Conservation (phyloP, 1,140 invertebrate genomes). For the Acromyrmex charruanus region DNA sequence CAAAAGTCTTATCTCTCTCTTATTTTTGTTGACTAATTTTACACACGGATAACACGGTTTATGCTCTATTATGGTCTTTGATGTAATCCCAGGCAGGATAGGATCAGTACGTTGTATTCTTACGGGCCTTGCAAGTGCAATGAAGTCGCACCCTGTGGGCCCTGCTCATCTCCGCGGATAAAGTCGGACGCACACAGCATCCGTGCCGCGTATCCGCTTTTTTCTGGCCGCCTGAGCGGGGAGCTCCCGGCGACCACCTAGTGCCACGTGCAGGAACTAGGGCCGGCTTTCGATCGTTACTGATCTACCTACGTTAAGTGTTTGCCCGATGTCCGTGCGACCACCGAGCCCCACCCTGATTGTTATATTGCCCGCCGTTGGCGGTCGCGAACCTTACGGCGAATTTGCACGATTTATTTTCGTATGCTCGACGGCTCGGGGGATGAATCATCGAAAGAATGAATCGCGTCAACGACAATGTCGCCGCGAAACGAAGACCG, state of each 20-base stretch:
- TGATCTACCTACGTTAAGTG: slow-evolving; percentile 78
- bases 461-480: slow-evolving; percentile 4
- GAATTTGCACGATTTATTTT: slow-evolving; percentile 39
- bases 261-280: slow-evolving; percentile 77
- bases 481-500: background rate
- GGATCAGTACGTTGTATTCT: background rate
- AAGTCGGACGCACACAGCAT: slow-evolving; percentile 57
- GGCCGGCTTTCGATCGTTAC: slow-evolving; percentile 77
- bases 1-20: too few relatives aligned
- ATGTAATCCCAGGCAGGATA: background rate
- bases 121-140: background rate
- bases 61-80: too few relatives aligned
- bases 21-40: too few relatives aligned
- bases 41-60: too few relatives aligned
- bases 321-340: slow-evolving; percentile 72
- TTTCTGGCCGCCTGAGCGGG: slow-evolving; percentile 53
- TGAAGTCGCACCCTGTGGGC: background rate
- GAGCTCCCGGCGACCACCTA: slow-evolving; percentile 73
- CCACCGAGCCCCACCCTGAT: slow-evolving; percentile 72
- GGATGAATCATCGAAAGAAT: slow-evolving; percentile 21
- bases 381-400: slow-evolving; percentile 19
- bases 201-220: slow-evolving; percentile 56
- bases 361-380: slow-evolving; percentile 54
- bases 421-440: background rate
- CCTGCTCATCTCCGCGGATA: slow-evolving; percentile 45